Evolutionary conservation across 2,113 vertebrate species (phyloP), one percentile per base, ranked within the genome.

Genomic region (Xyrauchen texanus): DNA sequence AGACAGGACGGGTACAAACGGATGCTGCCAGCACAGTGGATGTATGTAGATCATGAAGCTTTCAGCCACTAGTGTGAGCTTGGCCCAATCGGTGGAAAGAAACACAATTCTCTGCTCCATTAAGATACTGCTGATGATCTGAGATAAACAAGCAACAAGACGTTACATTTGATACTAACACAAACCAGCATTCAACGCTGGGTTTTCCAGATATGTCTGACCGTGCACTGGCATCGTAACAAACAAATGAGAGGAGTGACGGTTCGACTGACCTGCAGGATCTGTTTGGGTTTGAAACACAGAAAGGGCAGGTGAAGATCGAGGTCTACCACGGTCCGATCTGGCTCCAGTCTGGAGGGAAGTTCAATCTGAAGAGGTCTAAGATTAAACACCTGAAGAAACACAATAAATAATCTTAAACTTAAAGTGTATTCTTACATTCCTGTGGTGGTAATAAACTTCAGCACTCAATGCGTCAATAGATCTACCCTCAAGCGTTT

Each of bases 11-110:
- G 98, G 97, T 61, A 97, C 97, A 12, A 95, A 96, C 0, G 97
- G 95, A 87, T 99, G 97, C 82, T 96, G 95, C 98, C 98, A 99
- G 75, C 92, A 92, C 66, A 99, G 90, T 0, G 98, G 98, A 81
- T 96, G 93, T 60, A 99, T 93, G 86, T 94, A 98, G 49, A 93
- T 68, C 90, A 96, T 87, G 80, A 99, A 94, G 89, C 95, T 94
- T 77, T 96, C 93, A 0, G 96, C 94, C 1, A 97, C 3, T 0
- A 98, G 93, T 0, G 97, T 97, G 78, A 99, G 92, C 86, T 92
- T 91, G 12, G 98, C 93, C 95, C 96, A 98, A 82, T 96, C 93
- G 0, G 93, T 93, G 1, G 97, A 97, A 86, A 98, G 95, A 79
- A 99, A 92, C 55, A 99, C 97, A 0, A 97, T 68, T 61, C 92